phyloP scores from a whole-genome alignment of 2,888 invertebrate species.

The Resseliella maxima region DNA sequence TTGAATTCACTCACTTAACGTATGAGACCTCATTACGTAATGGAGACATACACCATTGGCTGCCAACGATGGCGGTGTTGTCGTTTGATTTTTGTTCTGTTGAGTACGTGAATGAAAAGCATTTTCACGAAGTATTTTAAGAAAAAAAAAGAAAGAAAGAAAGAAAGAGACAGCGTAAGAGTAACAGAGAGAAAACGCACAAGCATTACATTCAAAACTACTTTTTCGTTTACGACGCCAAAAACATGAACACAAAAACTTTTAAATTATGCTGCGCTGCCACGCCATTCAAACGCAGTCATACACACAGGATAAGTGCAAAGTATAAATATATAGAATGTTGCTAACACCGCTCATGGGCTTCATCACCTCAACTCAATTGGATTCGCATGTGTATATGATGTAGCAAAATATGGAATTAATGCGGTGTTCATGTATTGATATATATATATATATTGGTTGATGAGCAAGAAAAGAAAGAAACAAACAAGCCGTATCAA shows the following conservation, averaged over 20 bases:
- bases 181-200: no score
- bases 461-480: conserved; percentile 6
- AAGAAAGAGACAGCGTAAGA: neutral
- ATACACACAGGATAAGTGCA: neutral
- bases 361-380: conserved; percentile 30
- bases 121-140: no score
- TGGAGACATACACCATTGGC: neutral
- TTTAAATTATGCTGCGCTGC: conserved; percentile 44
- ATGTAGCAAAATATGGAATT: neutral
- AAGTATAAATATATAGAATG: neutral
- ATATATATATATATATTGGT: neutral
- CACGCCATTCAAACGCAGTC: conserved; percentile 18
- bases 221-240: conserved; percentile 43
- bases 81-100: neutral
- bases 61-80: neutral
- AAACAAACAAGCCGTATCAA: conserved; percentile 36
- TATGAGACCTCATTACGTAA: neutral
- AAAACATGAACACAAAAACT: conserved; percentile 29
- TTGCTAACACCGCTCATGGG: neutral
- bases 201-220: conserved; percentile 12
- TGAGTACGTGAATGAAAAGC: no score
- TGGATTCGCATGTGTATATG: neutral
- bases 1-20: conserved; percentile 40
- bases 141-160: neutral
- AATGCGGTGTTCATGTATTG: neutral